Conservation (phyloP, 1,140 invertebrate genomes). For the Diorhabda carinulata region DNA sequence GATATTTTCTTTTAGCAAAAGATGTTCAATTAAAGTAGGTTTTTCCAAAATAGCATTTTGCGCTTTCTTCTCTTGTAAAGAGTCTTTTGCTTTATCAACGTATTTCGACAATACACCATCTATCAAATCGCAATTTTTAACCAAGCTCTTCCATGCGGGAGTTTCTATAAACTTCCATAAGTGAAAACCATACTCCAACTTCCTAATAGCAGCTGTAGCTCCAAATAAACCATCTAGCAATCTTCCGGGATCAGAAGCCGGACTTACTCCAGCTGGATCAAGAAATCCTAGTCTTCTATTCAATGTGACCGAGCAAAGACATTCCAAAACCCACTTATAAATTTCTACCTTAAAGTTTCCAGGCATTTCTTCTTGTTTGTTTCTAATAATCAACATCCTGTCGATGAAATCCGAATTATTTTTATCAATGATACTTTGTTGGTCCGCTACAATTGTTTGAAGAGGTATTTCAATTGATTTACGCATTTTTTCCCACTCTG, state of each 20-base stretch:
- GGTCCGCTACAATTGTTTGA: slow-evolving; percentile 44
- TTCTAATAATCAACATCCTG: slow-evolving; percentile 50
- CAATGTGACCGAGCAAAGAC: slow-evolving; percentile 51
- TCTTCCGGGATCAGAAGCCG: slow-evolving; percentile 53
- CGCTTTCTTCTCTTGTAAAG: slow-evolving; percentile 35
- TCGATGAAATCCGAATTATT: slow-evolving; percentile 50
- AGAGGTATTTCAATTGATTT: slow-evolving; percentile 51
- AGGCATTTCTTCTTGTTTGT: slow-evolving; percentile 60
- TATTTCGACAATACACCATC: slow-evolving; percentile 36
- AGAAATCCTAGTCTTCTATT: slow-evolving; percentile 42
- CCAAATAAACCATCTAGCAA: slow-evolving; percentile 58
- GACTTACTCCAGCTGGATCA: slow-evolving; percentile 50
- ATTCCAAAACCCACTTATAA: slow-evolving; percentile 65
- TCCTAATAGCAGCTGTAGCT: slow-evolving; percentile 24
- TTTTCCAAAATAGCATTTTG: slow-evolving; percentile 23
- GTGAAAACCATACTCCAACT: slow-evolving; percentile 50
- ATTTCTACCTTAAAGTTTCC: slow-evolving; percentile 57
- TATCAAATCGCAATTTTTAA: slow-evolving; percentile 45
- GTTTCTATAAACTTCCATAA: slow-evolving; percentile 66
- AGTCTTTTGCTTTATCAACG: slow-evolving; percentile 31
- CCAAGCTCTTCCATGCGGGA: slow-evolving; percentile 55
- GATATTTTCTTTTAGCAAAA: slow-evolving; percentile 54
- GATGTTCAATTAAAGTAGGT: slow-evolving; percentile 46
- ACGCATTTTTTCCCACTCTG: slow-evolving; percentile 56
- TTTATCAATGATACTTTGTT: slow-evolving; percentile 45